Base-by-base conservation (phyloP, 2,797 vertebrate species). In the Falco cherrug region DNA sequence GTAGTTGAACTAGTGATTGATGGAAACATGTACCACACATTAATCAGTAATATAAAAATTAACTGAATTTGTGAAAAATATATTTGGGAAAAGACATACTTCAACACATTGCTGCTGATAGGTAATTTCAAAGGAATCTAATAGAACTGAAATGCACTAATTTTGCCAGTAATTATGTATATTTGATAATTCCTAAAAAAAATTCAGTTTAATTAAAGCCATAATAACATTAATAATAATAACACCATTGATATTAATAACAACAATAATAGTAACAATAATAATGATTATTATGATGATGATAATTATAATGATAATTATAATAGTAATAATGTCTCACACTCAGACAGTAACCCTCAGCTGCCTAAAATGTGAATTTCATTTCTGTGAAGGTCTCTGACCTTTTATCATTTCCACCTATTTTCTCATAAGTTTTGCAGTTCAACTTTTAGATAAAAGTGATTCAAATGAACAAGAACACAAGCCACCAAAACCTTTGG, bases 191-290 rank as follows among this genome's bases (percentile, higher is more conserved):
- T 53, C 43, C n/a, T 79, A 76, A 78, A 96, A 95, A 95, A 94
- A 94, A 33, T 95, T 48, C 82, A 76, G 80, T 93, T 95, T 91
- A 85, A 94, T 95, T 95, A 87, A 51, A 75, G 63, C 50, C 19
- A 3, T 25, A 73, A 24, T 41, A 65, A 41, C 20, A 17, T 11
- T 71, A 70, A 43, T 13, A 48, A 39, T 11, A 79, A n/a, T 5
- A 65, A 53, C 11, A 37, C 21, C 4, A 54, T 15, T 6, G 54
- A 47, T 3, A 65, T 39, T 25, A 53, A 39, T 28, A 57, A 19
- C 9, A 45, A 21, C 5, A 19, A 24, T 15, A 68, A 24, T 43
- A 48, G 37, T 22, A 47, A 3, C 33, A 22, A 18, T 25, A 67
- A 24, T 14, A 50, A 4, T 5, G 13, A 10, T 25, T 92, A 97